These are phyloP conservation scores for Chelonia mydas DNA, from an alignment of 2,797 vertebrate species.

Conservation along the genomic window DNA sequence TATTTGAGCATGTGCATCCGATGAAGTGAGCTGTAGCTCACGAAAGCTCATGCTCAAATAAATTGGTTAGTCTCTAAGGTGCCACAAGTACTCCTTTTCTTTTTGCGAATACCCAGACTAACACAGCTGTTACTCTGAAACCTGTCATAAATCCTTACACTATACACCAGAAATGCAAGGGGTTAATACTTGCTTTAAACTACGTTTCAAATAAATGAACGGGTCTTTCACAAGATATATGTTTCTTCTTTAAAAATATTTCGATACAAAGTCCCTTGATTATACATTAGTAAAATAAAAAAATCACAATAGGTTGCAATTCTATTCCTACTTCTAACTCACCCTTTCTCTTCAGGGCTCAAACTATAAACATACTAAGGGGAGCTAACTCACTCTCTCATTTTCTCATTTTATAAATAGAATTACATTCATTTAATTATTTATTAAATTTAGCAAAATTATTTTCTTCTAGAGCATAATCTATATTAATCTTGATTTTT, in stretches of 20 bases:
- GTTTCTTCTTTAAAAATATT: background rate
- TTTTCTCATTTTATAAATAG: background rate
- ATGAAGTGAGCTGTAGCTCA: no score
- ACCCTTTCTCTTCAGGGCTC: background rate
- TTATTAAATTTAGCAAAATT: no score
- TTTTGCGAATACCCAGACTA: no score
- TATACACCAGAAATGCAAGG: background rate
- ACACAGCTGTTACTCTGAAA: no score
- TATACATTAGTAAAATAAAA: background rate
- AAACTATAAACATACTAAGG: background rate
- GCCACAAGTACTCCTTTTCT: no score
- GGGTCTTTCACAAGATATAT: background rate
- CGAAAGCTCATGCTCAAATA: no score
- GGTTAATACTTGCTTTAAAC: background rate
- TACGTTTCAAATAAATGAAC: background rate
- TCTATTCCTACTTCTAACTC: background rate
- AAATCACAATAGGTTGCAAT: background rate
- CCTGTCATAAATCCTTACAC: background rate
- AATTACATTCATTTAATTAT: accelerated
- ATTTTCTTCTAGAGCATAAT: background rate
- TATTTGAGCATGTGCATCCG: no score
- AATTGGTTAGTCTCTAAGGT: no score
- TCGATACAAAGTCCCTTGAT: background rate
- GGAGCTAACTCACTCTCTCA: background rate
- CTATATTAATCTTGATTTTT: background rate